Percentiles rank a stretch among this genome's conserved stretches.
Conservation (phyloP, 2,113 vertebrate species). For the Lota lota region DNA sequence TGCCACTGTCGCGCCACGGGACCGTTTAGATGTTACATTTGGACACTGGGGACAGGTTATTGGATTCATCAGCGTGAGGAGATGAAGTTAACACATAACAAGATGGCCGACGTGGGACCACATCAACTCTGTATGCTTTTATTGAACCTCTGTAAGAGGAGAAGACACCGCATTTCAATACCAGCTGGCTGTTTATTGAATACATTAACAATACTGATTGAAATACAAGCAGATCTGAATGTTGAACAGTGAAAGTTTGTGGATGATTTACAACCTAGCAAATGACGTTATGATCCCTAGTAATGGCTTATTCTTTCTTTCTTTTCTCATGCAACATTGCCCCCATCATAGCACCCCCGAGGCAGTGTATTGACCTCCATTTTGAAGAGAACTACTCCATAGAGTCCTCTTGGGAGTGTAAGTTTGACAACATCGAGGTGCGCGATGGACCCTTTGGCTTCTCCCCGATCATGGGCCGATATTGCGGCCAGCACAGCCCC, state of each 20-base stretch:
- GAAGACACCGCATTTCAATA: neutral
- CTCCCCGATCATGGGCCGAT: conserved; percentile 95
- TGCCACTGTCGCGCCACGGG: too few relatives aligned
- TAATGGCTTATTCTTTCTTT: neutral
- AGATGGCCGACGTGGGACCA: too few relatives aligned
- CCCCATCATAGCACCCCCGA: conserved; percentile 83
- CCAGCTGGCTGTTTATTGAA: too few relatives aligned
- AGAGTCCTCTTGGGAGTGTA: conserved; percentile 99
- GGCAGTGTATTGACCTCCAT: conserved; percentile 96
- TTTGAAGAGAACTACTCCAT: conserved; percentile 98
- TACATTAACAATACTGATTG: neutral
- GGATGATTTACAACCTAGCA: conserved; percentile 19
- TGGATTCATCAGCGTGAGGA: too few relatives aligned
- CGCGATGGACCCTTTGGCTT: conserved; percentile 98
- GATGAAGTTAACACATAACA: too few relatives aligned
- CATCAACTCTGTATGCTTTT: too few relatives aligned
- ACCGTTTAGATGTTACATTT: neutral
- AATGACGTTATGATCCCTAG: conserved; percentile 1
- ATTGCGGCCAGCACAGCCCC: conserved; percentile 95
- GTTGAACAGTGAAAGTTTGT: conserved; percentile 25
- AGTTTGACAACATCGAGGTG: conserved; percentile 99
- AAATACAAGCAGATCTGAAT: conserved; percentile 26
- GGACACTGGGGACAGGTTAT: too few relatives aligned
- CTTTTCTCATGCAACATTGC: conserved; percentile 27
- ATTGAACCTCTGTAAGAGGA: too few relatives aligned